Evolutionary conservation across 1,140 invertebrate genomes (phyloP), one percentile per base, ranked within the genome.

Genomic region (Drosophila sproati): DNA sequence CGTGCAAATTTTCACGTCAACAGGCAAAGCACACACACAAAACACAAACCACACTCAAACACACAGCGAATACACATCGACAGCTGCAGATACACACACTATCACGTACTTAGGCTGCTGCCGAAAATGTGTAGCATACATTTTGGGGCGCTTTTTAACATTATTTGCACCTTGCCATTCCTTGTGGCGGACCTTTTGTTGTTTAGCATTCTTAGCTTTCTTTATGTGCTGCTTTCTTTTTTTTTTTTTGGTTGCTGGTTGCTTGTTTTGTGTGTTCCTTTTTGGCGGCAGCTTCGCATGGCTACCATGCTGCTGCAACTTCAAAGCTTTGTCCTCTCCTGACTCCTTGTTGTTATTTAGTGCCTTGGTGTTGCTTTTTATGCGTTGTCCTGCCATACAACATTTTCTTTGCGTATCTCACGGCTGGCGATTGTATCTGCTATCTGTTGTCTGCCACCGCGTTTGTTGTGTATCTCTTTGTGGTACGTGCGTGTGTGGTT

Each of bases 1-100:
- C 85, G 85, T 85, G 85, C 81, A 89, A 89, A 89, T 85, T 83
- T 77, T 89, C 83, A 89, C 77, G 80, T 85, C 81, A 89, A 89
- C 85, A 89, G 77, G 82, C 80, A 81, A 70, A 59, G 68, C 48
- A 73, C 60, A 78, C 63, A 67, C 60, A 64, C 52, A 76, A 28
- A 72, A 63, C 29, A 39, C 28, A 76, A 43, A 64, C 54, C 28
- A 62, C 45, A 71, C 39, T 41, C n/a, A 60, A 2, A 59, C 12
- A 60, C n/a, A 51, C 2, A 4, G 5, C 4, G 45, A 10, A 57
- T 48, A 52, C n/a, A 64, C 29, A 71, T 35, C 34, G 64, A 72
- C 37, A 67, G 52, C 60, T 63, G 57, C 56, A 76, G 43, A 61
- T 45, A 68, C 54, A 67, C 56, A 72, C 63, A 70, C 75, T 68